Percentiles rank a stretch among this genome's conserved stretches.
These are phyloP conservation scores for Drosophila suboccidentalis DNA, from an alignment of 2,888 invertebrate species.

Conservation along the genomic window DNA sequence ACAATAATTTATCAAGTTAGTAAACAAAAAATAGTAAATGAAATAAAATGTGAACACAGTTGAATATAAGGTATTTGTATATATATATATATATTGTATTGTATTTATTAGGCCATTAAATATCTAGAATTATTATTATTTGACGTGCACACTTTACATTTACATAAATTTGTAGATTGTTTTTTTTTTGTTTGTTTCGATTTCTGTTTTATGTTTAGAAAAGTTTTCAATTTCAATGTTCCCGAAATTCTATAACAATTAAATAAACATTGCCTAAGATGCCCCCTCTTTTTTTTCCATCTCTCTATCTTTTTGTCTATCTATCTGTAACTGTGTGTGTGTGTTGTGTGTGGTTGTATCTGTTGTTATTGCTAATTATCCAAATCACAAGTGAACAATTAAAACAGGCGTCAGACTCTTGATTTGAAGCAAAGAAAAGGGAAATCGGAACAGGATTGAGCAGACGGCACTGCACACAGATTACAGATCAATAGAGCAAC, in stretches of 20 bases:
- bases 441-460: constrained; percentile 15
- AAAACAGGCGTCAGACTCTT: constrained; percentile 15
- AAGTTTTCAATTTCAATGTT: constrained; percentile 71
- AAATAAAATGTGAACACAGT: constrained; percentile 4
- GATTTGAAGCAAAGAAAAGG: constrained; percentile 21
- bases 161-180: constrained; percentile 67
- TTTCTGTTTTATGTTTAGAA: constrained; percentile 46
- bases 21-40: neutral
- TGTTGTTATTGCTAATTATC: constrained; percentile 21
- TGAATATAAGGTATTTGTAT: constrained; percentile 35
- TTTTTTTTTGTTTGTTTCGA: constrained; percentile 11
- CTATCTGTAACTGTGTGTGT: constrained; percentile 27
- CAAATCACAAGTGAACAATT: constrained; percentile 31
- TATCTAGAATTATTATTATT: constrained; percentile 80
- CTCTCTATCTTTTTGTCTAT: constrained; percentile 14
- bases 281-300: constrained; percentile 17
- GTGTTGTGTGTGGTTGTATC: constrained; percentile 19
- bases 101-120: constrained; percentile 79
- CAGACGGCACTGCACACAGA: too few relatives aligned
- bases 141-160: constrained; percentile 81
- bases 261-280: constrained; percentile 68
- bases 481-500: constrained; percentile 32
- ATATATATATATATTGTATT: constrained; percentile 69
- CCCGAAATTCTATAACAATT: constrained; percentile 76
- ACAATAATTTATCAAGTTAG: neutral